Evolutionary conservation across 1,140 invertebrate species (phyloP).

Genomic region (Gonatopus flavifemur): DNA sequence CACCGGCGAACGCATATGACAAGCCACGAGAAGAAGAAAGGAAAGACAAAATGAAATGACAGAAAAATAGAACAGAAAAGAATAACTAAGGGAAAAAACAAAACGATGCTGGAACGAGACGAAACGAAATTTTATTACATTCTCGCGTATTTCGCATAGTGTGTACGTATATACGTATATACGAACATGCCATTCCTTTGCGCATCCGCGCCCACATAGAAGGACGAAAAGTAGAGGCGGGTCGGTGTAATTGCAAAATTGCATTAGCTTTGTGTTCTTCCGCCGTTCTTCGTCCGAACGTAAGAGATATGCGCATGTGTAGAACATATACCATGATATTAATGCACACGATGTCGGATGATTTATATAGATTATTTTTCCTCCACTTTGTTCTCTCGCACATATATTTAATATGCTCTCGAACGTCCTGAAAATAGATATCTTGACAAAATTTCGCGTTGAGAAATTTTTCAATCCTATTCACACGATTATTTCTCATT

Average conservation of each 20-base stretch:
- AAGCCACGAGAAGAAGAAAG: too few species aligned
- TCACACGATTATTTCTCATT: too few species aligned
- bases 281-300: constrained; percentile 41
- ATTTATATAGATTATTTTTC: constrained; percentile 37
- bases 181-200: constrained; percentile 32
- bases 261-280: constrained; percentile 49
- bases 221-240: constrained; percentile 14
- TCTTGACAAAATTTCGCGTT: too few species aligned
- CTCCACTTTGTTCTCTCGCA: too few species aligned
- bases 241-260: constrained; percentile 47
- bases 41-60: neutral
- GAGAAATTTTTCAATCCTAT: too few species aligned
- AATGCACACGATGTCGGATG: constrained; percentile 28
- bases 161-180: too few species aligned
- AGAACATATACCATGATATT: too few species aligned
- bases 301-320: constrained; percentile 39
- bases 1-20: constrained; percentile 16
- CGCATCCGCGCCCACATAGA: constrained; percentile 6
- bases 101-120: constrained; percentile 43
- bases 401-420: too few species aligned
- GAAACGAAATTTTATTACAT: constrained; percentile 46
- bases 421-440: too few species aligned
- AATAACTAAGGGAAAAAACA: constrained; percentile 36
- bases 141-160: constrained; percentile 26
- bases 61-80: neutral